Percentiles rank a stretch among this genome's conserved stretches.
Conservation (phyloP, 2,113 vertebrate species). For the Illadopsis cleaveri region DNA sequence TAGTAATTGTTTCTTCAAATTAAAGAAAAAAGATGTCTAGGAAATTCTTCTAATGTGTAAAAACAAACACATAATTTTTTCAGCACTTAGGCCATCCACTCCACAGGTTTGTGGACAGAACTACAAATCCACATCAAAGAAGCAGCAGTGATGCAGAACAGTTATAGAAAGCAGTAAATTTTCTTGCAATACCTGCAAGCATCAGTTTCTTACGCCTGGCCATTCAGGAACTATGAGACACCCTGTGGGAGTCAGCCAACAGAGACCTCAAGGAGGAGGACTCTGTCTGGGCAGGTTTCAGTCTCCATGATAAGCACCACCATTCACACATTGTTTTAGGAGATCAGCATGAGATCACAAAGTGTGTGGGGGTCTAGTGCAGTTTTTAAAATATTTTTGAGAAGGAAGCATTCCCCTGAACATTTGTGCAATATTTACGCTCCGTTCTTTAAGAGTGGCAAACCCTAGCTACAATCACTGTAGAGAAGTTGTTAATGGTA, state of each 20-base stretch:
- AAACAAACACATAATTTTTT: background rate
- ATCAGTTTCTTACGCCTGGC: background rate
- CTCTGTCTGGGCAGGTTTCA: background rate
- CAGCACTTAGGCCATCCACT: background rate
- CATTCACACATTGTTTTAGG: background rate
- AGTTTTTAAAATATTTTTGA: background rate
- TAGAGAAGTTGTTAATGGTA: background rate
- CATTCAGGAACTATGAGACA: background rate
- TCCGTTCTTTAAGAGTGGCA: background rate
- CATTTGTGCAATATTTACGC: background rate
- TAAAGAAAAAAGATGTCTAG: background rate
- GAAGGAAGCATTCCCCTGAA: background rate
- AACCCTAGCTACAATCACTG: background rate
- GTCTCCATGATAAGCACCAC: background rate
- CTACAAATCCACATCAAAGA: background rate
- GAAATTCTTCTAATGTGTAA: background rate
- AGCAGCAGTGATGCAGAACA: background rate
- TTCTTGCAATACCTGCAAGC: background rate
- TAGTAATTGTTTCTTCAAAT: background rate
- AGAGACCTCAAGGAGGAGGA: background rate
- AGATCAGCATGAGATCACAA: background rate
- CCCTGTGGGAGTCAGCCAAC: background rate
- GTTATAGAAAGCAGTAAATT: background rate
- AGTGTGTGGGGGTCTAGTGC: rapidly evolving
- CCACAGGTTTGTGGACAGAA: background rate